These are phyloP conservation scores for Drosophila mulleri DNA, from an alignment of 2,888 invertebrate genomes.

Conservation along the genomic window DNA sequence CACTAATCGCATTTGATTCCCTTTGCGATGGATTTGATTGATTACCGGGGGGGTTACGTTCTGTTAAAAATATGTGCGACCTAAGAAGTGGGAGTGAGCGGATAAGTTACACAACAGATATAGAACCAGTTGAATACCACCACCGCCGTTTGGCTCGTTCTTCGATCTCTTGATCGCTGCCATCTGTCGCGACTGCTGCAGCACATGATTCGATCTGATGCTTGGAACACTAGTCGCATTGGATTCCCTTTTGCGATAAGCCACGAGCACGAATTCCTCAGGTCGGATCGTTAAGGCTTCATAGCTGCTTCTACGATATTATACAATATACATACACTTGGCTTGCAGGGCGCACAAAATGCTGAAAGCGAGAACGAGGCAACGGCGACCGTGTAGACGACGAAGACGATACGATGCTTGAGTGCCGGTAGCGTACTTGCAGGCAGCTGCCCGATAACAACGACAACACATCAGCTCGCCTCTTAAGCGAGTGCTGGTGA, in stretches of 20 bases:
- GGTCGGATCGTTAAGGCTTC: conserved; percentile 25
- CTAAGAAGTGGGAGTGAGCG: conserved; percentile 43
- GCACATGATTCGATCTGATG: conserved; percentile 42
- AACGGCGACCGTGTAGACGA: conserved; percentile 27
- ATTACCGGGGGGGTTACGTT: conserved; percentile 12
- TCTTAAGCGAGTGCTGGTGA: conserved; percentile 66
- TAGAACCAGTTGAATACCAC: conserved; percentile 48
- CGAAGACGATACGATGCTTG: conserved; percentile 41
- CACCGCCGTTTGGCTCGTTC: conserved; percentile 38
- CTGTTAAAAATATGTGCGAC: conserved; percentile 32
- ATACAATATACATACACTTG: conserved; percentile 25
- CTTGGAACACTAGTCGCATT: conserved; percentile 76
- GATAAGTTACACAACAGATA: conserved; percentile 38
- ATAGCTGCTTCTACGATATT: conserved; percentile 32
- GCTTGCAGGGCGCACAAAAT: conserved; percentile 26
- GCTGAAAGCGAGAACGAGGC: conserved; percentile 2
- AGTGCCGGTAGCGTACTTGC: conserved; percentile 69
- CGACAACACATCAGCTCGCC: conserved; percentile 76
- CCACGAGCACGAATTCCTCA: conserved; percentile 48
- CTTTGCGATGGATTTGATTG: conserved; percentile 71
- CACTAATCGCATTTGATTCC: conserved; percentile 79
- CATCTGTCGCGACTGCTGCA: conserved; percentile 33
- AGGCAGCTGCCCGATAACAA: conserved; percentile 79
- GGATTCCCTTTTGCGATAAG: conserved; percentile 76
- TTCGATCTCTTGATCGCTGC: conserved; percentile 5